Evolutionary conservation across 2,797 vertebrate species (phyloP).

Genomic region (Tokudaia muenninki): DNA sequence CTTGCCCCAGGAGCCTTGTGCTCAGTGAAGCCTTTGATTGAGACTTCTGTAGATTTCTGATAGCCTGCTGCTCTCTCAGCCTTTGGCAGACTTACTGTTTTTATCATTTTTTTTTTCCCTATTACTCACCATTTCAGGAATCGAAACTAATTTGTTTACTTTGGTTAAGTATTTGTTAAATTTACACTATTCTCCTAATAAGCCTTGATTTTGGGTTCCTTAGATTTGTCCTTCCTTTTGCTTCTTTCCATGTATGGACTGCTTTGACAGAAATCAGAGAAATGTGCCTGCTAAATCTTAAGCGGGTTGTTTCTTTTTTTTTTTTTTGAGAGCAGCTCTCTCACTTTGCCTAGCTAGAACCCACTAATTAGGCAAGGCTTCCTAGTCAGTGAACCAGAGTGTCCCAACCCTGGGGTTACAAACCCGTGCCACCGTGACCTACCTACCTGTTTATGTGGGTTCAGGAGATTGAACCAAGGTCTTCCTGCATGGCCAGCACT

Average conservation of each 20-base stretch:
- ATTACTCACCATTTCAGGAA: conserved; percentile 2
- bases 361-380: background rate
- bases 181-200: background rate
- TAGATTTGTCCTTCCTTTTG: background rate
- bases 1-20: background rate
- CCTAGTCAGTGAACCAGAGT: background rate
- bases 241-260: background rate
- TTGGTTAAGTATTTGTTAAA: background rate
- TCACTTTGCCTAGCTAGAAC: background rate
- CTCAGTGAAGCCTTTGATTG: background rate
- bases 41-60: background rate
- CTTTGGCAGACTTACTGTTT: conserved; percentile 2
- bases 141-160: conserved; percentile 13
- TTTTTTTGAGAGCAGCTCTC: background rate
- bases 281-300: background rate
- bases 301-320: background rate
- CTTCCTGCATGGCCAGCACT: background rate
- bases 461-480: background rate
- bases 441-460: background rate
- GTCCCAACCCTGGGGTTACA: too few species aligned
- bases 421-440: background rate
- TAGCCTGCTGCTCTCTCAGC: background rate
- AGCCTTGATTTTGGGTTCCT: background rate
- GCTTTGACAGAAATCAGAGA: background rate
- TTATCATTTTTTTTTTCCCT: background rate